Base-by-base conservation (phyloP, 2,797 vertebrate species). In the Anabas testudineus region DNA sequence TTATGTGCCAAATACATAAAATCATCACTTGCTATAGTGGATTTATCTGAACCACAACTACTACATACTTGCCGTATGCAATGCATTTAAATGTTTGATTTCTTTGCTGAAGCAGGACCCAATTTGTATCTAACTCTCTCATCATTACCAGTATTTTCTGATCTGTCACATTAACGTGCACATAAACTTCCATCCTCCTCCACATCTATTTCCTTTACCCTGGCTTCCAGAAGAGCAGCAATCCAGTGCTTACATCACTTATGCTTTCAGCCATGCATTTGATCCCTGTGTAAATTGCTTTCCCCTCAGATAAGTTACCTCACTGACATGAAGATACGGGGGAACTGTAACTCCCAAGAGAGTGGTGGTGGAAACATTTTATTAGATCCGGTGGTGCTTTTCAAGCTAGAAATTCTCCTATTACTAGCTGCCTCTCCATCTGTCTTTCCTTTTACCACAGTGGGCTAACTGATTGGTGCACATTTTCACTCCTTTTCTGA, bases 271-370 rank as follows among this genome's bases (percentile, higher is more conserved):
- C 84, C 81, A 56, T 88, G 84, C 82, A 87, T 90, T 90, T 91
- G 89, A 92, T 92, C 85, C 90, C 83, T 89, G 90, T 85, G 85
- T 90, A 92, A 91, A 91, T 93, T 90, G 88, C 90, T 88, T 90
- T 86, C 84, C 78, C 80, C 82, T 87, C 85, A 88, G 90, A 90
- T 90, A 88, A 87, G 87, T 92, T 91, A 88, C 87, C 87, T 81
- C 81, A 19, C 89, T 89, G 88, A 90, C 91, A 89, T 89, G 87
- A 81, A 88, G 89, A 91, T 88, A 84, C 69, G 83, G 64, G 64
- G 74, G 86, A 84, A 90, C 80, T 80, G 88, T 84, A 85, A 84
- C 84, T 87, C 91, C 83, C 71, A 39, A 62, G 86, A 87, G 86
- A 86, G 74, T 57, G 73, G 70, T 73, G 82, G 65, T 90, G 88